Evolutionary conservation across 2,888 invertebrate species (phyloP).

Genomic region (Spilosoma lubricipeda): DNA sequence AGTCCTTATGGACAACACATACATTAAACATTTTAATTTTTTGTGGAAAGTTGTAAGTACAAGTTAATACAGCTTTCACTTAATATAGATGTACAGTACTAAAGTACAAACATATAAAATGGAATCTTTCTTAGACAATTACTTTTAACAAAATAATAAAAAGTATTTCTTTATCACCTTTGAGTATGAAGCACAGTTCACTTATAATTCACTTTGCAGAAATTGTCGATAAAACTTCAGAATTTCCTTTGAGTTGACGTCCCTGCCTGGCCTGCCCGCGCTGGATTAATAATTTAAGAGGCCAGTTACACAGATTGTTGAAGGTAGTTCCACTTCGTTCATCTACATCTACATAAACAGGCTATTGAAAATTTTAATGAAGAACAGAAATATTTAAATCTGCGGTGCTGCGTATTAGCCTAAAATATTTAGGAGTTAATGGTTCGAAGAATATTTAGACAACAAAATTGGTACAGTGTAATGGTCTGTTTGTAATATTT

Average conservation of each 20-base stretch:
- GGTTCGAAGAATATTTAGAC: conserved; percentile 28
- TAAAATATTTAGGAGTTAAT: conserved; percentile 39
- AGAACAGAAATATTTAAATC: conserved; percentile 47
- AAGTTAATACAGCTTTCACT: too few species aligned
- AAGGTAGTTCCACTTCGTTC: background rate
- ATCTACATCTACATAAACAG: conserved; percentile 16
- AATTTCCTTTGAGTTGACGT: background rate
- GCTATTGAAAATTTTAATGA: conserved; percentile 40
- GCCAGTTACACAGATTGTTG: background rate
- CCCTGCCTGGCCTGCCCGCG: too few species aligned
- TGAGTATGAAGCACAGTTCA: background rate
- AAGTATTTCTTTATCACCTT: background rate
- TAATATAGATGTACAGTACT: too few species aligned
- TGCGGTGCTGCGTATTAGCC: conserved; percentile 29
- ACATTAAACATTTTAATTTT: too few species aligned
- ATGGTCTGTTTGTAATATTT: conserved; percentile 20
- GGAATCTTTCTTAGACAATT: too few species aligned
- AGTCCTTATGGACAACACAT: too few species aligned
- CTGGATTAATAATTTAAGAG: background rate
- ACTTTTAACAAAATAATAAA: background rate
- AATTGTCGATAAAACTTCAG: background rate
- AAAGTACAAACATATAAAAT: too few species aligned
- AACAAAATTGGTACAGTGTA: conserved; percentile 11
- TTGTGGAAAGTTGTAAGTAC: too few species aligned
- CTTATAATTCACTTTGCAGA: background rate